phyloP scores from a whole-genome alignment of 1,140 invertebrate species.

The Pseudomyrmex gracilis region DNA sequence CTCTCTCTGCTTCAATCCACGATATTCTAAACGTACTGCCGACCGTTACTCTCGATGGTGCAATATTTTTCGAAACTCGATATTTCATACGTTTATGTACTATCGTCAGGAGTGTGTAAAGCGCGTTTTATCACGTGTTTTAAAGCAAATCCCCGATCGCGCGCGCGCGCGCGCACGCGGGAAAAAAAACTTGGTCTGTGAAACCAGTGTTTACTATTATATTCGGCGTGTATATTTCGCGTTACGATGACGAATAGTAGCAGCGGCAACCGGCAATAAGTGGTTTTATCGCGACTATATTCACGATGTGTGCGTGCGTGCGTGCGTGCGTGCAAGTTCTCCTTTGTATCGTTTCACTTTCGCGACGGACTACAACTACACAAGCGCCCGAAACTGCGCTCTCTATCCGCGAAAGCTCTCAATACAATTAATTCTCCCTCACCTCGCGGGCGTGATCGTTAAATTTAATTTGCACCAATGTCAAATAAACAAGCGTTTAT shows the following conservation, averaged over 20 bases:
- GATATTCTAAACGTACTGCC: slow-evolving; percentile 40
- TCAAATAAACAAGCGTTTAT: slow-evolving; percentile 41
- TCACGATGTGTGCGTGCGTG: background rate
- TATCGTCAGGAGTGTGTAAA: slow-evolving; percentile 50
- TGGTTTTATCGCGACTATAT: slow-evolving; percentile 10
- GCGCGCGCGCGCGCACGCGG: background rate
- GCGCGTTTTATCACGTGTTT: slow-evolving; percentile 55
- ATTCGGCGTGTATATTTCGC: slow-evolving; percentile 9
- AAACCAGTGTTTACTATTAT: slow-evolving; percentile 29
- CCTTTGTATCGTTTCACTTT: background rate
- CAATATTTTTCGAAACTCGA: slow-evolving; percentile 54
- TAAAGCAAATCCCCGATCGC: slow-evolving; percentile 30
- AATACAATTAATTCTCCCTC: slow-evolving; percentile 14
- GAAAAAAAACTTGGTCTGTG: slow-evolving; percentile 35
- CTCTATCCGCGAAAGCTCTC: background rate
- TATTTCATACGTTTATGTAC: slow-evolving; percentile 61
- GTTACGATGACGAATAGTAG: slow-evolving; percentile 22
- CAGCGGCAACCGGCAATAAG: slow-evolving; percentile 10
- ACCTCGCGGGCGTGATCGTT: background rate
- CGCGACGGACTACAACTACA: slow-evolving; percentile 10
- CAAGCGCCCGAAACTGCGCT: background rate
- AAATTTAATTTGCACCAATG: slow-evolving; percentile 28
- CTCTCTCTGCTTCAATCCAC: slow-evolving; percentile 26
- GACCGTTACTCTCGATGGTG: slow-evolving; percentile 55
- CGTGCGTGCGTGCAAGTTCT: no score